phyloP scores from a whole-genome alignment of 2,888 invertebrate genomes.

The Odontomyia ornata region DNA sequence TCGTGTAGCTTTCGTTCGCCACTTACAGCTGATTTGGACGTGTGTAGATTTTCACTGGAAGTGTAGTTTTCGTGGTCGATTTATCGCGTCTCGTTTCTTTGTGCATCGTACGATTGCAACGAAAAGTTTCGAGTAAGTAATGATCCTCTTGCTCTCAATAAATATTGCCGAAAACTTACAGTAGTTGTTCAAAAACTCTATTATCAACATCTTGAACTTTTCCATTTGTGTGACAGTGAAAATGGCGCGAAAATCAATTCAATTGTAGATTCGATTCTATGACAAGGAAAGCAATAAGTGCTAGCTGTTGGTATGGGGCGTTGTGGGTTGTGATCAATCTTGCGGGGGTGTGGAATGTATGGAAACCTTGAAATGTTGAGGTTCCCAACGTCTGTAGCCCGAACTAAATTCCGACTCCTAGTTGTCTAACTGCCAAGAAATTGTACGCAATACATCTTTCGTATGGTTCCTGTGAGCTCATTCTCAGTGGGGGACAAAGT shows the following conservation, averaged over 20 bases:
- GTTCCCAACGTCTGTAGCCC: background rate
- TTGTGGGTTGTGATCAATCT: background rate
- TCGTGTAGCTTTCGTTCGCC: slow-evolving; percentile 3
- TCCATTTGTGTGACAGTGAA: slow-evolving; percentile 25
- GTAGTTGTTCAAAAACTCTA: background rate
- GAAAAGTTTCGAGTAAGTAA: slow-evolving; percentile 5
- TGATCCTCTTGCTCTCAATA: background rate
- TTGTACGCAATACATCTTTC: too few species aligned
- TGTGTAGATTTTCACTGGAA: slow-evolving; percentile 15
- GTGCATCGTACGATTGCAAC: background rate
- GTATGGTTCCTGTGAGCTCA: too few species aligned
- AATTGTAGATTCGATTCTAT: background rate
- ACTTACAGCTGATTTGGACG: slow-evolving; percentile 38
- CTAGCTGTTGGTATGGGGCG: background rate
- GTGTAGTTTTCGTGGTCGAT: background rate
- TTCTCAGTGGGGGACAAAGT: too few species aligned
- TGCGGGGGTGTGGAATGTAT: background rate
- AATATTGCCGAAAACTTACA: background rate
- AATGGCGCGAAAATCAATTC: slow-evolving; percentile 40
- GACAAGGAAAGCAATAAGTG: background rate
- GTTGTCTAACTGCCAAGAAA: slow-evolving; percentile 1
- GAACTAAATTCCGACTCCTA: background rate
- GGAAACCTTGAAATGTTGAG: slow-evolving; percentile 10
- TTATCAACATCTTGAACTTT: background rate
- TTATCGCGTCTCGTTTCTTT: background rate